A percentile compares a stretch with the other conserved stretches of the same genome.
Conservation (phyloP, 2,113 vertebrate genomes). For the Strigops habroptila region DNA sequence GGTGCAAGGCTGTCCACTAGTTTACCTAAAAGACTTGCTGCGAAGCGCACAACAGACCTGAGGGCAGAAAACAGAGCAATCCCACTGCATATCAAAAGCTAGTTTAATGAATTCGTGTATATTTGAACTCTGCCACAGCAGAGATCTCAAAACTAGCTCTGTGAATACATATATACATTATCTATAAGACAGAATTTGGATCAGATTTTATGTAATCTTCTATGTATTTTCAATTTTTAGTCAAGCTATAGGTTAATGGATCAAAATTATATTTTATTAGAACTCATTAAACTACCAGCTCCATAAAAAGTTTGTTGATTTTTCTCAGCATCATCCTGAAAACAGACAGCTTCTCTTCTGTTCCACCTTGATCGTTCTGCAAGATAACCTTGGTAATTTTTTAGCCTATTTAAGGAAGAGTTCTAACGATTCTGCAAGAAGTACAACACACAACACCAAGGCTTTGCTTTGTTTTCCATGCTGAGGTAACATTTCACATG, state of each 20-base stretch:
- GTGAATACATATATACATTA: not conserved
- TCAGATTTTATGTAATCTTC: not conserved
- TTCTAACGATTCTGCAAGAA: not conserved
- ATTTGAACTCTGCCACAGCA: not conserved
- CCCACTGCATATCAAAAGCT: constrained; percentile 69
- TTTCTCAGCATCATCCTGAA: not conserved
- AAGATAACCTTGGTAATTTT: not conserved
- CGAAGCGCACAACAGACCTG: constrained; percentile 97
- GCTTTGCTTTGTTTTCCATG: not conserved
- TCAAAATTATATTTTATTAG: not conserved
- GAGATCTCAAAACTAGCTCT: not conserved
- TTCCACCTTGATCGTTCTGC: not conserved
- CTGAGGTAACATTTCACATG: not conserved
- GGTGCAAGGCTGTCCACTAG: constrained; percentile 99
- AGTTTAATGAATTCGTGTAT: constrained; percentile 63
- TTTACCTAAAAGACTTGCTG: constrained; percentile 98
- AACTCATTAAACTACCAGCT: constrained; percentile 52
- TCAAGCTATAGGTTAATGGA: not conserved
- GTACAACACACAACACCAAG: not conserved
- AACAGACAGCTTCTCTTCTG: not conserved
- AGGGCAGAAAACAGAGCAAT: constrained; percentile 86
- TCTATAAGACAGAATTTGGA: not conserved
- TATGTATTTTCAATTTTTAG: not conserved
- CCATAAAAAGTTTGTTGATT: not conserved
- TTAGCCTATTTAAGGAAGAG: not conserved